Conservation (phyloP, 2,888 invertebrate genomes). For the Euzophera pinguis region DNA sequence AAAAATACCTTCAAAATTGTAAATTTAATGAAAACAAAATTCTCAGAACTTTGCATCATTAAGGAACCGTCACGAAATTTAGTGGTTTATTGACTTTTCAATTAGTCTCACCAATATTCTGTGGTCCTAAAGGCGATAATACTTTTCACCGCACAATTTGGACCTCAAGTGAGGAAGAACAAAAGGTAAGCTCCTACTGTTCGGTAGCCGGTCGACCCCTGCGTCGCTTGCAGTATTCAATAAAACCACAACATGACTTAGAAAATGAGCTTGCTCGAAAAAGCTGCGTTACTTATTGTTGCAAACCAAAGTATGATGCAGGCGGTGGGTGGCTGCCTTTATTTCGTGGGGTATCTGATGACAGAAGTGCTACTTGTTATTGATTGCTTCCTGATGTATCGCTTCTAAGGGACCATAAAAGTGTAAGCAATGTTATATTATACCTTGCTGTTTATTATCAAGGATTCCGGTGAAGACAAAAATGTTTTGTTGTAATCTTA, state of each 20-base stretch:
- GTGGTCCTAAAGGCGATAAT: slow-evolving; percentile 29
- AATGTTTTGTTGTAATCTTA: no score
- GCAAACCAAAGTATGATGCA: slow-evolving; percentile 67
- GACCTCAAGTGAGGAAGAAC: slow-evolving; percentile 68
- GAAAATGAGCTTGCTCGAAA: slow-evolving; percentile 41
- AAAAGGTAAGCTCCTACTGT: slow-evolving; percentile 51
- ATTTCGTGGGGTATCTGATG: slow-evolving; percentile 51
- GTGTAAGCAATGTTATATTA: neutral
- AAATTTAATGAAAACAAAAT: neutral
- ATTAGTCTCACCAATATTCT: slow-evolving; percentile 49
- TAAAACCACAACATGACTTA: slow-evolving; percentile 69
- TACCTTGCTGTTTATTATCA: no score
- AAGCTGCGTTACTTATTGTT: slow-evolving; percentile 51
- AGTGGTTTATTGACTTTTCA: slow-evolving; percentile 26
- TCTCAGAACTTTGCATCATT: neutral
- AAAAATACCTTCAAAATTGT: neutral
- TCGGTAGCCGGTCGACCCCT: slow-evolving; percentile 59
- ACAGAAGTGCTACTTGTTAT: slow-evolving; percentile 63
- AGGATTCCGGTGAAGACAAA: no score
- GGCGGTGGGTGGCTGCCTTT: slow-evolving; percentile 63
- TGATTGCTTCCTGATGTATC: slow-evolving; percentile 53
- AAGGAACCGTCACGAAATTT: slow-evolving; percentile 15
- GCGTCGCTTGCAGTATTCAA: slow-evolving; percentile 48
- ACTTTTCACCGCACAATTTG: slow-evolving; percentile 53
- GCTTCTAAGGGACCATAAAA: slow-evolving; percentile 1